Conservation (phyloP, 1,140 invertebrate species). For the Habropoda laboriosa region DNA sequence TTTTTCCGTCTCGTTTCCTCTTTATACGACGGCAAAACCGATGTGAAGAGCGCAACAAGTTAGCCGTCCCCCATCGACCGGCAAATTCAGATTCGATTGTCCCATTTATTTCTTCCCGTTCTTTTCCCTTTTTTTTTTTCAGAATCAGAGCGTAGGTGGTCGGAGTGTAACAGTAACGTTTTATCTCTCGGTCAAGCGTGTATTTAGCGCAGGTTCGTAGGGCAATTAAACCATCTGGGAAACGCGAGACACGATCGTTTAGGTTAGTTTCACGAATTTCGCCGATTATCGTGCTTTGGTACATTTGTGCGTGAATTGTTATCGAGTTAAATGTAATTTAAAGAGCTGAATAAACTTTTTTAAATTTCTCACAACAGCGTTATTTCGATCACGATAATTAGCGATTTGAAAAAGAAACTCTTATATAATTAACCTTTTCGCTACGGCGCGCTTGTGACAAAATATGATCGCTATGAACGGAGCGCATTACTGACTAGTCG, state of each 20-base stretch:
- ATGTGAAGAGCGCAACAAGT: slow-evolving; percentile 1
- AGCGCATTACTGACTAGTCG: too few species aligned
- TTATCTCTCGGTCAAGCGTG: slow-evolving; percentile 25
- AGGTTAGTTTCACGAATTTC: neutral
- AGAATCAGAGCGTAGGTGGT: neutral
- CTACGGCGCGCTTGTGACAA: too few species aligned
- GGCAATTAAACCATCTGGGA: slow-evolving; percentile 6
- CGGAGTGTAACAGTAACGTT: slow-evolving; percentile 25
- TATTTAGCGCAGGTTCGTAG: neutral
- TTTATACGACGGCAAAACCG: neutral
- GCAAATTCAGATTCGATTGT: slow-evolving; percentile 6
- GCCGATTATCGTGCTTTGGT: too few species aligned
- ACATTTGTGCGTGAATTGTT: too few species aligned
- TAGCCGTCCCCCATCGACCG: neutral
- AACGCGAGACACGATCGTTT: slow-evolving; percentile 15
- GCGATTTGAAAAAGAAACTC: too few species aligned
- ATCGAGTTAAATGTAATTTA: too few species aligned
- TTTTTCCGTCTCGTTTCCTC: neutral
- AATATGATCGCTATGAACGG: too few species aligned
- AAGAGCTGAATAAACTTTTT: too few species aligned
- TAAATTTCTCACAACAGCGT: too few species aligned
- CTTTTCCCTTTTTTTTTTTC: neutral
- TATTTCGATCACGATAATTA: too few species aligned
- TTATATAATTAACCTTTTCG: too few species aligned
- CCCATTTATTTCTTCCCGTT: neutral